Percentiles rank a stretch among this genome's conserved stretches.
phyloP scores from a whole-genome alignment of 2,888 invertebrate species.

The Flexamia atlantica region DNA sequence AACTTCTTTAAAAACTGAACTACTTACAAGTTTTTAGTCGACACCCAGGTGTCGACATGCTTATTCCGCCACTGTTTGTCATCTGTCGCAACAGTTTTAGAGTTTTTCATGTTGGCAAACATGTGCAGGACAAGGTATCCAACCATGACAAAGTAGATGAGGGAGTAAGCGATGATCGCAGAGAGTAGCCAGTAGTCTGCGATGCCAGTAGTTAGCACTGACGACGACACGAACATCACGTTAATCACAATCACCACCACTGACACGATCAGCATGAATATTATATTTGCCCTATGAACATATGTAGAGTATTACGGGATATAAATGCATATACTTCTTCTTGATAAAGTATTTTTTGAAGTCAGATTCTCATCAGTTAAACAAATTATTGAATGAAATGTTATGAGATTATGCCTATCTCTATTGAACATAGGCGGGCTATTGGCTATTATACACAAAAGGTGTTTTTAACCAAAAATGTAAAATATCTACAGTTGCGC shows the following conservation, averaged over 20 bases:
- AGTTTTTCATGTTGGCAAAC: slow-evolving; percentile 83
- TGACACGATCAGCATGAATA: slow-evolving; percentile 82
- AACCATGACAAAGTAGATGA: slow-evolving; percentile 85
- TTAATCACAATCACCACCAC: slow-evolving; percentile 87
- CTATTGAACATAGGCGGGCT: no score
- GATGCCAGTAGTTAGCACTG: not conserved
- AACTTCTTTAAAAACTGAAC: no score
- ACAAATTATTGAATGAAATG: no score
- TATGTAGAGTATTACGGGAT: no score
- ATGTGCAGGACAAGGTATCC: slow-evolving; percentile 86
- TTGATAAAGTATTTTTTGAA: no score
- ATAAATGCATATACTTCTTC: no score
- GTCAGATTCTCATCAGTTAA: no score
- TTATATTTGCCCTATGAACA: slow-evolving; percentile 81
- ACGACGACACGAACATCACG: slow-evolving; percentile 82
- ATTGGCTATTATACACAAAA: no score
- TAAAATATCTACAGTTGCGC: no score
- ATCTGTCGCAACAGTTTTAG: slow-evolving; percentile 71
- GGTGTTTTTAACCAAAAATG: no score
- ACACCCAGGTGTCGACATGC: not conserved
- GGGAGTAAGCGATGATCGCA: slow-evolving; percentile 78
- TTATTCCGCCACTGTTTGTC: not conserved
- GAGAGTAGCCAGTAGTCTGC: not conserved
- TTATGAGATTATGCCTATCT: no score
- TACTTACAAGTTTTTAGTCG: not conserved